phyloP scores from a whole-genome alignment of 2,888 invertebrate genomes.

The Acleris sparsana region DNA sequence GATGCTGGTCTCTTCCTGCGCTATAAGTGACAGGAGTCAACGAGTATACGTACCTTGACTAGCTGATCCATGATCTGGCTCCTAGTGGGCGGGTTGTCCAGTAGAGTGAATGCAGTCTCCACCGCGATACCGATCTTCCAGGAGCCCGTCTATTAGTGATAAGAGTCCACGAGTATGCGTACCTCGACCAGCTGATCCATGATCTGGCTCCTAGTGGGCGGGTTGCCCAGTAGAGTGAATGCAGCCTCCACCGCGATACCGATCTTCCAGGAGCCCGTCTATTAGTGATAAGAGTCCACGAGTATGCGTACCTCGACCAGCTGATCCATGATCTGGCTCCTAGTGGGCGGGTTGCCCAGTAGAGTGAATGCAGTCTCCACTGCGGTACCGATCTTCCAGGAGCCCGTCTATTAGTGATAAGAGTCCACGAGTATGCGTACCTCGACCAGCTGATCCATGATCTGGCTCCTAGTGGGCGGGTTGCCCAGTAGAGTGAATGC shows the following conservation, averaged over 20 bases:
- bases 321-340: constrained; percentile 92
- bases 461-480: constrained; percentile 89
- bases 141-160: constrained; percentile 38
- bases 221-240: constrained; percentile 92
- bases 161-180: no score
- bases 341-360: constrained; percentile 92
- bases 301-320: constrained; percentile 87
- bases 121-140: constrained; percentile 71
- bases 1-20: no score
- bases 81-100: constrained; percentile 93
- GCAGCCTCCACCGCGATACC: constrained; percentile 88
- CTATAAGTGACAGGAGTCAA: no score
- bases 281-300: no score
- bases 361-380: constrained; percentile 90
- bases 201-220: constrained; percentile 90
- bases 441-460: constrained; percentile 94
- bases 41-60: constrained; percentile 85
- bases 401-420: constrained; percentile 38
- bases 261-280: constrained; percentile 83
- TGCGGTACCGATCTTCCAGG: no score
- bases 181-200: constrained; percentile 95
- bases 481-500: constrained; percentile 94
- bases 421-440: constrained; percentile 58
- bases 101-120: constrained; percentile 91
- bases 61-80: constrained; percentile 93